Conservation (phyloP, 2,888 invertebrate species). For the Hirtodrosophila alboralis region DNA sequence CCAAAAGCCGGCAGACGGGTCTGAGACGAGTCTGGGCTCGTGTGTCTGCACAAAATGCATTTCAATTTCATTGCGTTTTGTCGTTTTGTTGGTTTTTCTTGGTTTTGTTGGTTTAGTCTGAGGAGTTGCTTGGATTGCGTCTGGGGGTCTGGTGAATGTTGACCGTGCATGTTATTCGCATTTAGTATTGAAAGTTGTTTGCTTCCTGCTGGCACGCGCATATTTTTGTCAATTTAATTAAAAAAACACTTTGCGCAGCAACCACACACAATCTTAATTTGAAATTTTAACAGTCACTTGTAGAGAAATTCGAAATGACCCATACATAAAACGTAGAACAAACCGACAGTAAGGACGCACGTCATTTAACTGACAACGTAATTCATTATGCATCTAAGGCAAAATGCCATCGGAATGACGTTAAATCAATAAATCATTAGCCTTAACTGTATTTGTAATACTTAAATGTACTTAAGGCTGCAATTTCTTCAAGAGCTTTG, state of each 20-base stretch:
- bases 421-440: constrained; percentile 40
- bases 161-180: constrained; percentile 70
- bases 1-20: constrained; percentile 43
- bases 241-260: constrained; percentile 31
- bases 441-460: constrained; percentile 9
- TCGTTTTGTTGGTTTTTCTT: constrained; percentile 20
- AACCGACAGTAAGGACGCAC: constrained; percentile 20
- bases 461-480: constrained; percentile 4
- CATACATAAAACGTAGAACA: constrained; percentile 5
- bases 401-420: constrained; percentile 1
- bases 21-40: constrained; percentile 33
- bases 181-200: constrained; percentile 74
- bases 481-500: constrained; percentile 36
- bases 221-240: constrained; percentile 50
- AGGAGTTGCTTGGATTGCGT: not conserved
- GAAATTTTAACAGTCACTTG: constrained; percentile 14
- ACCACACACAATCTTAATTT: constrained; percentile 5
- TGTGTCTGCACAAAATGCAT: constrained; percentile 62
- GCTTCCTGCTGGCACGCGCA: constrained; percentile 64
- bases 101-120: constrained; percentile 3
- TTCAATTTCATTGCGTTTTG: constrained; percentile 58
- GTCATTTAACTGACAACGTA: constrained; percentile 33
- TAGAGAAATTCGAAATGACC: not conserved
- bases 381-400: constrained; percentile 5
- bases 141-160: constrained; percentile 49